phyloP scores from a whole-genome alignment of 2,797 vertebrate genomes.

The Parauchenoglanis punctatus region DNA sequence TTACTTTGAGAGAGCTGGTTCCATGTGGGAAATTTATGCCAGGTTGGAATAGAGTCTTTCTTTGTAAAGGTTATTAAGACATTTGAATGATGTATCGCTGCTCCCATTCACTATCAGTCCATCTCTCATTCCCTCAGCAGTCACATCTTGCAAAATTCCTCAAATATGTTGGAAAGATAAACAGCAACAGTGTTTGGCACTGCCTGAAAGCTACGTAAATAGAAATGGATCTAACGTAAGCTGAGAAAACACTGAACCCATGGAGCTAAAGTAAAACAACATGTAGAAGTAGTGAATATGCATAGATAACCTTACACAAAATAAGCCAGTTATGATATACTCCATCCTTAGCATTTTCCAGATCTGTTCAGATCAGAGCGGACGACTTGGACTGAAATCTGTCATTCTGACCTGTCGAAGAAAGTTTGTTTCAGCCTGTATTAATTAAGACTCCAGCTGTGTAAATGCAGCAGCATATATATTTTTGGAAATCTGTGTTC shows the following conservation, averaged over 20 bases:
- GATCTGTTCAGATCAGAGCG: background rate
- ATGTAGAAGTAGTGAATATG: background rate
- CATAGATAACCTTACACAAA: background rate
- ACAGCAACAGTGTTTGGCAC: constrained; percentile 17
- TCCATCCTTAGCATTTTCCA: background rate
- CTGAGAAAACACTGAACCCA: constrained; percentile 20
- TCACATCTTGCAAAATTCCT: background rate
- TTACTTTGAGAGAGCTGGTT: background rate
- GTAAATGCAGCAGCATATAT: background rate
- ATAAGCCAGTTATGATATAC: background rate
- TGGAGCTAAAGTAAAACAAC: constrained; percentile 8
- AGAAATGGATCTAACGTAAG: constrained; percentile 4
- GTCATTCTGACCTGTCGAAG: background rate
- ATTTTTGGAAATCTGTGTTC: constrained; percentile 7
- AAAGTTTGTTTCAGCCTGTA: constrained; percentile 5
- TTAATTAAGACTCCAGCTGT: background rate
- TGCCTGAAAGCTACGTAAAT: constrained; percentile 11
- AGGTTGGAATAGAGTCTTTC: background rate
- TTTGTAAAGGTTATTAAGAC: background rate
- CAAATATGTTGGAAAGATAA: constrained; percentile 26
- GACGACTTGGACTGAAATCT: background rate
- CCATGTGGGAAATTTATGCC: background rate
- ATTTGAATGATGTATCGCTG: background rate
- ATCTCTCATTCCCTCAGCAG: background rate
- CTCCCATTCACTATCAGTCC: background rate